Conservation (phyloP, 2,113 vertebrate species). For the Notiomystis cincta region DNA sequence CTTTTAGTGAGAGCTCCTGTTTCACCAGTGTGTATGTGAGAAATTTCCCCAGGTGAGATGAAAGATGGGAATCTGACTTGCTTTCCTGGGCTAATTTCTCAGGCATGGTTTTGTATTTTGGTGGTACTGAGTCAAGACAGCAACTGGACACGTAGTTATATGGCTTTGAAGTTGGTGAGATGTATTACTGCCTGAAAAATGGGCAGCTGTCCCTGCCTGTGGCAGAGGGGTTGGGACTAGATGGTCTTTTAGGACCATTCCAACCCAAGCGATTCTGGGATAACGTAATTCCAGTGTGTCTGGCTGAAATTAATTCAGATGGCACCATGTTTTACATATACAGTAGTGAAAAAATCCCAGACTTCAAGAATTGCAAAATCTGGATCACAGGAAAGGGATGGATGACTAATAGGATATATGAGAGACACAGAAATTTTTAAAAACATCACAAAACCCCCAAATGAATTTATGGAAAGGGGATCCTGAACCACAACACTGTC, state of each 20-base stretch:
- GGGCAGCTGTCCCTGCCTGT: neutral
- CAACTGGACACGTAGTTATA: neutral
- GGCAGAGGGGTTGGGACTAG: neutral
- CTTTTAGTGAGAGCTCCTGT: neutral
- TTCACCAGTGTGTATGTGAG: neutral
- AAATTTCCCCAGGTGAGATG: neutral
- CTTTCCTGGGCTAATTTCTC: neutral
- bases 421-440: neutral
- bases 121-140: neutral
- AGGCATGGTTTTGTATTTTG: neutral
- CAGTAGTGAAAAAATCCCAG: neutral
- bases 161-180: neutral
- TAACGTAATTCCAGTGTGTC: neutral
- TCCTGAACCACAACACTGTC: neutral
- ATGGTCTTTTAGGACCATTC: neutral
- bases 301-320: neutral
- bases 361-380: neutral
- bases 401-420: neutral
- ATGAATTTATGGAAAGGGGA: neutral
- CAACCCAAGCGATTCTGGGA: neutral
- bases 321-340: accelerated
- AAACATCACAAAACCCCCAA: neutral
- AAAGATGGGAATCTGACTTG: neutral
- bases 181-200: neutral
- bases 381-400: neutral